A percentile compares a stretch with the other conserved stretches of the same genome.
Evolutionary conservation across 2,888 invertebrate species (phyloP).

Genomic region (Dicyrtomina minuta): DNA sequence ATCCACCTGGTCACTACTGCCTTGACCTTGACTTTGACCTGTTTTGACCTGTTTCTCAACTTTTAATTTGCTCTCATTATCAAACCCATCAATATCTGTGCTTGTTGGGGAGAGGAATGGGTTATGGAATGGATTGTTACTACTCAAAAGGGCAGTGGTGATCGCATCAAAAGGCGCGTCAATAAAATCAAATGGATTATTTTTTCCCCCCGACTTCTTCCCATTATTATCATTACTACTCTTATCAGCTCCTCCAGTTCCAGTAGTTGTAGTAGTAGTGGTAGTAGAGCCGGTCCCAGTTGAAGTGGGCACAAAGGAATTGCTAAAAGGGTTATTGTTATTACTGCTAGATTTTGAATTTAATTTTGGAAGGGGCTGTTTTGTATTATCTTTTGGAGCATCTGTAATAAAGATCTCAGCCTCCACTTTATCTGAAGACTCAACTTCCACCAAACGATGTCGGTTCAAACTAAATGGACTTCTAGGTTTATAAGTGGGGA

Average conservation of each 20-base stretch:
- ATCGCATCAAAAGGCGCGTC: slow-evolving; percentile 45
- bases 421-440: slow-evolving; percentile 7
- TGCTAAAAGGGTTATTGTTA: slow-evolving; percentile 22
- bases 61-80: background rate
- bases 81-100: too few species aligned
- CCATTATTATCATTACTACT: slow-evolving; percentile 4
- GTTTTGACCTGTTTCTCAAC: too few species aligned
- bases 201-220: too few species aligned
- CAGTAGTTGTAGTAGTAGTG: background rate
- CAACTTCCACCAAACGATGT: background rate
- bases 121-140: slow-evolving; percentile 52
- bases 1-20: slow-evolving; percentile 47
- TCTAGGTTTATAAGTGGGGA: too few species aligned
- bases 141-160: slow-evolving; percentile 47
- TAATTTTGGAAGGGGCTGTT: too few species aligned
- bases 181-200: slow-evolving; percentile 9
- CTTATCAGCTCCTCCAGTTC: background rate
- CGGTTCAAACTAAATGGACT: too few species aligned
- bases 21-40: slow-evolving; percentile 45
- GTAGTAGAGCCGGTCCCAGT: background rate
- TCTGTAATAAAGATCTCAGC: slow-evolving; percentile 43
- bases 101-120: slow-evolving; percentile 45
- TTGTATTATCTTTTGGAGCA: slow-evolving; percentile 26
- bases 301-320: slow-evolving; percentile 1
- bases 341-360: background rate